phyloP scores from a whole-genome alignment of 2,888 invertebrate genomes.

The Pristionchus japonicus region DNA sequence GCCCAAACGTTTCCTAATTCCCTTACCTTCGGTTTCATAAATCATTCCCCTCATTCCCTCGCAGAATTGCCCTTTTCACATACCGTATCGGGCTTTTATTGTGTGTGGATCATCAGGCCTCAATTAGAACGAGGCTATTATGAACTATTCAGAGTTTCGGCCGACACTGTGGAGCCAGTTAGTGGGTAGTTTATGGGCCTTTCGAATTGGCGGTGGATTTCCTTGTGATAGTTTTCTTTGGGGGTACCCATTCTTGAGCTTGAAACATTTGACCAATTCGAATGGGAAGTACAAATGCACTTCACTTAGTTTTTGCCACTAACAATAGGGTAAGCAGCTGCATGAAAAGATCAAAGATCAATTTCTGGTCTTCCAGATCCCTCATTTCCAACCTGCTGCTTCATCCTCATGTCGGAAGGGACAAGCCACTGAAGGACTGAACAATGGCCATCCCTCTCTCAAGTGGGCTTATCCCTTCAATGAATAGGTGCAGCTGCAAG shows the following conservation, averaged over 20 bases:
- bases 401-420: background rate
- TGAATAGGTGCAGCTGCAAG: conserved; percentile 27
- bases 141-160: conserved; percentile 3
- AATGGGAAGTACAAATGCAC: too few relatives aligned
- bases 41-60: background rate
- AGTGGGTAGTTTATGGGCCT: background rate
- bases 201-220: background rate
- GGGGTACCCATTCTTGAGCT: background rate
- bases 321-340: too few relatives aligned
- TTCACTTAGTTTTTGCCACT: too few relatives aligned
- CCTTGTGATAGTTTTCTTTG: background rate
- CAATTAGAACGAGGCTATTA: conserved; percentile 10
- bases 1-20: too few relatives aligned
- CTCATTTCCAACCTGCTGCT: background rate
- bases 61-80: background rate
- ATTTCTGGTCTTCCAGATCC: background rate
- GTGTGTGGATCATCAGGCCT: background rate
- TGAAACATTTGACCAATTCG: too few relatives aligned
- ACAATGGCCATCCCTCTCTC: conserved; percentile 9
- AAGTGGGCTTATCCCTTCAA: conserved; percentile 18
- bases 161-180: conserved; percentile 30
- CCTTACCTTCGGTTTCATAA: background rate
- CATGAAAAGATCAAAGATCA: background rate
- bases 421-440: background rate
- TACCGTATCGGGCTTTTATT: background rate